Conservation (phyloP, 2,888 invertebrate genomes). For the Quadroppia sp. region DNA sequence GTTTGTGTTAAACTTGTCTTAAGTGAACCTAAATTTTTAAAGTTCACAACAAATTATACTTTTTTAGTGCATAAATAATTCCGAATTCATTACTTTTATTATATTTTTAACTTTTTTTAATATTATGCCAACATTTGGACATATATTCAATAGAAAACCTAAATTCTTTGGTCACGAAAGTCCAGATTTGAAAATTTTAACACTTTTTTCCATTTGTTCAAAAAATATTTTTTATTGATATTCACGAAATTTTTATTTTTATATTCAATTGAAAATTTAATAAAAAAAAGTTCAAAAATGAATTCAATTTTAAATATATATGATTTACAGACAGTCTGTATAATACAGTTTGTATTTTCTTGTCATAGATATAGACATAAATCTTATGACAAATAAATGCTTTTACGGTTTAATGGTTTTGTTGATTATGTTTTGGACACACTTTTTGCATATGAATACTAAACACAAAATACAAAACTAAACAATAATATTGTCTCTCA, state of each 20-base stretch:
- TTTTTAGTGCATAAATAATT: slow-evolving; percentile 1
- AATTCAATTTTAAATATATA: background rate
- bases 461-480: background rate
- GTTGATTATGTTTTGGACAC: slow-evolving; percentile 18
- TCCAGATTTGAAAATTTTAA: background rate
- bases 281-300: background rate
- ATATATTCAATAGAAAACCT: background rate
- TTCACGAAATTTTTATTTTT: background rate
- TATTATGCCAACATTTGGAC: background rate
- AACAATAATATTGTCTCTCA: background rate
- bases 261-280: background rate
- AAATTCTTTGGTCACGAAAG: slow-evolving; percentile 9
- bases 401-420: slow-evolving; percentile 27
- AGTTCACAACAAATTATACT: slow-evolving; percentile 2
- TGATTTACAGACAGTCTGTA: no score
- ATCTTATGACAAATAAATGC: slow-evolving; percentile 12
- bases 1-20: slow-evolving; percentile 9
- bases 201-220: background rate
- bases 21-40: slow-evolving; percentile 12
- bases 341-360: background rate
- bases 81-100: slow-evolving; percentile 12
- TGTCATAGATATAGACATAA: background rate
- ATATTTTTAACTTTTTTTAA: background rate
- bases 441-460: slow-evolving; percentile 17
- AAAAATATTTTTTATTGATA: background rate